Conservation (phyloP, 2,888 invertebrate genomes). For the Spodoptera littoralis region DNA sequence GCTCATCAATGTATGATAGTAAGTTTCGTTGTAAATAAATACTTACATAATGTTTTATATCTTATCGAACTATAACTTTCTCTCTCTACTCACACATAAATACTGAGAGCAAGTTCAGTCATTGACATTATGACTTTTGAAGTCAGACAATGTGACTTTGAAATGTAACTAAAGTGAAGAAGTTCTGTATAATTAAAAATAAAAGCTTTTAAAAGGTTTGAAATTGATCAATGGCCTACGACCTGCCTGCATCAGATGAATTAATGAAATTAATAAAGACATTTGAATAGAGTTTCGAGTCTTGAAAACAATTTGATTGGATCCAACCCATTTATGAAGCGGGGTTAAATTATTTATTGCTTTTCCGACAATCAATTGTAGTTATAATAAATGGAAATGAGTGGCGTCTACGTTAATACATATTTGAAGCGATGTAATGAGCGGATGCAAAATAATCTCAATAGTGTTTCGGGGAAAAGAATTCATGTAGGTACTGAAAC, state of each 20-base stretch:
- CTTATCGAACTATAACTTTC: too few species aligned
- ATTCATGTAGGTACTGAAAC: constrained; percentile 13
- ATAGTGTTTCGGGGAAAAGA: constrained; percentile 14
- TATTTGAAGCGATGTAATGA: constrained; percentile 15
- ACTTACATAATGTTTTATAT: too few species aligned
- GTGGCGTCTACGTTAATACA: constrained; percentile 6
- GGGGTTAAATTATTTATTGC: constrained; percentile 8
- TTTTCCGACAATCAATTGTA: constrained; percentile 4
- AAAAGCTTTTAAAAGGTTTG: neutral
- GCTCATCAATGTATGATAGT: too few species aligned
- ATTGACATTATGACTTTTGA: constrained; percentile 1
- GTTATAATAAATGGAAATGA: constrained; percentile 7
- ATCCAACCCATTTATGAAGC: constrained; percentile 2
- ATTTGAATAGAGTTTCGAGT: neutral
- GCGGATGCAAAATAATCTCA: constrained; percentile 19
- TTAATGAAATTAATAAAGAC: neutral
- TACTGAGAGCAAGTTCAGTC: neutral
- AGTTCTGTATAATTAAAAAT: neutral
- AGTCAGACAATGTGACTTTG: constrained; percentile 3
- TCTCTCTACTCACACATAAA: too few species aligned
- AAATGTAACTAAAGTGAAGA: neutral
- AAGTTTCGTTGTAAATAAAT: too few species aligned
- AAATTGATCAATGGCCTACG: neutral
- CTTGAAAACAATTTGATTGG: constrained; percentile 9
- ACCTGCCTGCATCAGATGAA: neutral